Evolutionary conservation across 2,113 vertebrate genomes (phyloP), one percentile per base, ranked within the genome.

Genomic region (Anas platyrhynchos): DNA sequence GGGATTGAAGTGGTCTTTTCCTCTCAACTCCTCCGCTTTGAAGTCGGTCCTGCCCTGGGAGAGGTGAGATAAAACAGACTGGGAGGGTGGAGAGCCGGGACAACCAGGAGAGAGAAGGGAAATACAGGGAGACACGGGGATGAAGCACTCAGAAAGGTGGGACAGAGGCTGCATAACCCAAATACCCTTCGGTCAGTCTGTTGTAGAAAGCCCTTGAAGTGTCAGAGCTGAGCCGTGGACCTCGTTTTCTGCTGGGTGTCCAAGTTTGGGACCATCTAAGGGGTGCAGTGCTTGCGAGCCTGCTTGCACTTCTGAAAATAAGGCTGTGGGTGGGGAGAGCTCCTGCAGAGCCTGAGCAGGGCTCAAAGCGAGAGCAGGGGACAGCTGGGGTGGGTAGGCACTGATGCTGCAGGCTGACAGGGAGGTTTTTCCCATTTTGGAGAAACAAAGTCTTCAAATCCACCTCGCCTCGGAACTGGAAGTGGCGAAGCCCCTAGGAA

Each of bases 401-500:
- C 54, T 71, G 41, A 66, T 59, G 12, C 54, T 4, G 5, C 41
- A 18, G 44, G 61, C 63, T 77, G n/a, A 21, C 63, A 14, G 38
- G 52, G 6, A 78, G 77, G 61, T 32, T 77, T 62, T 62, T 89
- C 83, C 36, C 65, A 62, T 27, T 59, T 31, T 36, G 63, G 27
- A 55, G 61, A 81, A 73, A 44, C 3, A 15, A 78, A 71, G 20
- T 36, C 56, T 91, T 76, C 34, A 55, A 50, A 46, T 36, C 56
- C 31, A 50, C 58, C 66, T 85, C 43, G 41, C 62, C 46, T 67
- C 79, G n/a, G 44, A 86, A 55, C 21, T 68, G 61, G 25, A 67
- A 79, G 68, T 1, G 3, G 6, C 1, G 0, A 5, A 34, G 5
- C 0, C 17, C 11, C 26, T 0, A 0, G 29, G 46, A 56, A 59